These are phyloP conservation scores for Rapana venosa DNA, from an alignment of 2,888 invertebrate species.

Conservation along the genomic window DNA sequence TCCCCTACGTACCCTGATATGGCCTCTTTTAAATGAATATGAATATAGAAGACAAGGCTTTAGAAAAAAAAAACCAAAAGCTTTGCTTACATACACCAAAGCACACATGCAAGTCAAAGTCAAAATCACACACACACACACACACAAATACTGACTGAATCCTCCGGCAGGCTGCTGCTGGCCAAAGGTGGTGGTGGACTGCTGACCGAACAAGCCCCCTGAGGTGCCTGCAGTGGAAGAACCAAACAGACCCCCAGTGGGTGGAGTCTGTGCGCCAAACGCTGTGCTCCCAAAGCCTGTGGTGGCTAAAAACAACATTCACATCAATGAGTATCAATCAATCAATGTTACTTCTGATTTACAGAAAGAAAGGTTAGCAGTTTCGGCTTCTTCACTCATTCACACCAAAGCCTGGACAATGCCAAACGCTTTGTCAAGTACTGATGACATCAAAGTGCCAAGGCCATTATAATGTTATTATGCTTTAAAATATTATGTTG, in stretches of 20 bases:
- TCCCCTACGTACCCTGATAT: too few relatives aligned
- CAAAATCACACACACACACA: background rate
- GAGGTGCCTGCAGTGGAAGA: slow-evolving; percentile 47
- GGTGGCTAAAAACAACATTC: slow-evolving; percentile 42
- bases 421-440: too few relatives aligned
- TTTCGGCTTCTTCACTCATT: too few relatives aligned
- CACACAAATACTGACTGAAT: slow-evolving; percentile 54
- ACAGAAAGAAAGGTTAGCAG: too few relatives aligned
- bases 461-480: too few relatives aligned
- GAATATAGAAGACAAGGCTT: too few relatives aligned
- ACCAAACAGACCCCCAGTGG: slow-evolving; percentile 60
- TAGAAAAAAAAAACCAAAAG: too few relatives aligned
- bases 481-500: too few relatives aligned
- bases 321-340: background rate
- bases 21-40: too few relatives aligned
- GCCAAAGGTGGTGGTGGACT: slow-evolving; percentile 57
- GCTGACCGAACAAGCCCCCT: slow-evolving; percentile 54
- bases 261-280: slow-evolving; percentile 51
- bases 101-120: background rate
- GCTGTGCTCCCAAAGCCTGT: slow-evolving; percentile 48
- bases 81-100: background rate
- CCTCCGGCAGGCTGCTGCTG: slow-evolving; percentile 48
- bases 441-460: too few relatives aligned
- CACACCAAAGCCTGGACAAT: too few relatives aligned
- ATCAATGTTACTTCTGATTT: too few relatives aligned